These are phyloP conservation scores for Amphiura filiformis DNA, from an alignment of 35 echinoderm and acorn worm species.

Conservation along the genomic window DNA sequence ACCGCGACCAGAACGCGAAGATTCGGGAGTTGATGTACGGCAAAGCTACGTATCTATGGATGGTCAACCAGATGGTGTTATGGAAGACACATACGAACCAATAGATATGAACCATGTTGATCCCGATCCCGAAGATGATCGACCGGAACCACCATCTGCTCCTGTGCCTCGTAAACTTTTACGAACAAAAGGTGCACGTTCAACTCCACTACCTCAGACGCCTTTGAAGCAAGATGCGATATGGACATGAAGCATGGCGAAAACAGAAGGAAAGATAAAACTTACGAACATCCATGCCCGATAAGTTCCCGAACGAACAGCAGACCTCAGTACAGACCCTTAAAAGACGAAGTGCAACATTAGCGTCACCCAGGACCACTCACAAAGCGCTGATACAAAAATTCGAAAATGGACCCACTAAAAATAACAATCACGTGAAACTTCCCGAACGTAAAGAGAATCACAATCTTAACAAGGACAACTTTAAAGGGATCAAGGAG, in stretches of 20 bases:
- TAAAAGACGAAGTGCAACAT: not conserved
- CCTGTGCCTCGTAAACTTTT: not conserved
- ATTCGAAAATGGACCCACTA: not conserved
- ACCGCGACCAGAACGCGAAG: not conserved
- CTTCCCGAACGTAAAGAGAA: not conserved
- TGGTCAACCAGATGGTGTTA: not conserved
- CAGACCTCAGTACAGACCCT: not conserved
- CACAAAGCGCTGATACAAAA: conserved; percentile 1
- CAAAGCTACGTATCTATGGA: not conserved
- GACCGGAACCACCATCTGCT: not conserved
- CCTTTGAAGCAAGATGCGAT: not conserved
- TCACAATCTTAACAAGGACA: not conserved
- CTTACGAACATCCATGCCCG: not conserved
- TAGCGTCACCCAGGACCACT: not conserved
- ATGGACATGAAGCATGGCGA: not conserved
- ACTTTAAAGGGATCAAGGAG: not conserved
- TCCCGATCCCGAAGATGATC: not conserved
- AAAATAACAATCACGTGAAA: not conserved
- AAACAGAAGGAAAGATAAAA: not conserved
- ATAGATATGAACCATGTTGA: not conserved
- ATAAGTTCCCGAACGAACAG: not conserved
- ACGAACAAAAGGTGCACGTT: not conserved
- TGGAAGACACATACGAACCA: not conserved
- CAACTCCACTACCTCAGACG: not conserved
- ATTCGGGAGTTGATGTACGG: not conserved